A percentile compares a stretch with the other conserved stretches of the same genome.
phyloP scores from a whole-genome alignment of 2,113 vertebrate species.

The Anseranas semipalmata region DNA sequence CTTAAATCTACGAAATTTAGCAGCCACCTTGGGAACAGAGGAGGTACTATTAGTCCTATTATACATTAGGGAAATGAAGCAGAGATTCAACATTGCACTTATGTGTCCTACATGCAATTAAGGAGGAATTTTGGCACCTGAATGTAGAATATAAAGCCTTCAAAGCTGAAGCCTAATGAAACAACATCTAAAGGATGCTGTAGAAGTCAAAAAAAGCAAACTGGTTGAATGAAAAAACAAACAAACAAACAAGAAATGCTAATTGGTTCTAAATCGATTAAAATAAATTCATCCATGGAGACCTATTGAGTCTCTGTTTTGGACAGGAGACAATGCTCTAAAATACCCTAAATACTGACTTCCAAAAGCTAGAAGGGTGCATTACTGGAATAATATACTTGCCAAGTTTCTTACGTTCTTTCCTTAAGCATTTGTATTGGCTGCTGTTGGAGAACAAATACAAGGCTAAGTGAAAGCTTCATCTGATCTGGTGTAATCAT shows the following conservation, averaged over 20 bases:
- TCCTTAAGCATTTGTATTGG: background rate
- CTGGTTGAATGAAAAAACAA: background rate
- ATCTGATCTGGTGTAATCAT: background rate
- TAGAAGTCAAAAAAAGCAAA: background rate
- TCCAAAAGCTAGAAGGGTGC: background rate
- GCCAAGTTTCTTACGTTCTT: background rate
- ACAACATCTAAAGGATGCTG: background rate
- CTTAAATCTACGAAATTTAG: background rate
- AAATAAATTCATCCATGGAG: background rate
- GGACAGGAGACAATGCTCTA: background rate
- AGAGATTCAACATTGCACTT: background rate
- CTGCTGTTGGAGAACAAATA: background rate
- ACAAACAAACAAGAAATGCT: background rate
- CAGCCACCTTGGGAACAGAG: background rate
- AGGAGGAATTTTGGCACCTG: background rate
- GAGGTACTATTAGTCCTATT: background rate
- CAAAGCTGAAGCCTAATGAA: background rate
- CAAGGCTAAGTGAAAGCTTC: background rate
- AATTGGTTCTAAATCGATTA: background rate
- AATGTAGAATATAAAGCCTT: background rate
- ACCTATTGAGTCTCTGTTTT: background rate
- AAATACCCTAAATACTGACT: background rate
- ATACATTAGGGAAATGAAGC: background rate
- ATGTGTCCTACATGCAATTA: background rate
- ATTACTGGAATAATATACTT: background rate